Evolutionary conservation across 2,113 vertebrate genomes (phyloP), one percentile per base, ranked within the genome.

Genomic region (Lampris incognitus): DNA sequence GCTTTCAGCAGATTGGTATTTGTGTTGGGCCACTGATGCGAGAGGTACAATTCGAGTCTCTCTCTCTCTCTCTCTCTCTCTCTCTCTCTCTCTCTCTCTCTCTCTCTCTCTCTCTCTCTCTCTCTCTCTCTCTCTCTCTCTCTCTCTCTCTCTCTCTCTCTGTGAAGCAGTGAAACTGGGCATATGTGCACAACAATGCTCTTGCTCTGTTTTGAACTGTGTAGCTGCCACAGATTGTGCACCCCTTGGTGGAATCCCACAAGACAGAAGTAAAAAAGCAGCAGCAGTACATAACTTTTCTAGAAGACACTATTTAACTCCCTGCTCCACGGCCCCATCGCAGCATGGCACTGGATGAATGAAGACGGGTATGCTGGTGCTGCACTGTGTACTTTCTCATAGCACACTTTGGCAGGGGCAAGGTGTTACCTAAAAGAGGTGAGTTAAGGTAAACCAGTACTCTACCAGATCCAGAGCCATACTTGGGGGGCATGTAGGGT

Each of bases 371-470:
- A n/a, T 6, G 41, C 48, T 54, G 50, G 37, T 62, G 55, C 44
- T 57, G 42, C 13, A n/a, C 50, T 74, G 58, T 64, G 59, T 58
- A 13, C 44, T 54, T 51, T 70, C 4, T 65, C 46, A 76, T 73
- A 46, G 38, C 24, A 44, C 38, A 58, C 49, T 49, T 69, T 79
- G 62, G 76, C 69, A 48, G 7, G 13, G 50, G 2, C 52, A 52
- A 74, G 44, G 81, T 72, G 58, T 78, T 85, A 70, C 69, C 69
- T 60, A 72, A 74, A 48, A 56, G 66, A 66, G 79, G 61, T 79
- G 66, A 82, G 51, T 65, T 73, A 37, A 87, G 69, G 76, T 60
- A 78, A 82, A 74, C 13, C 11, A 6, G 42, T 38, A 39, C 46
- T n/a, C 10, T 59, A 66, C 42, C 24, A 52, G 41, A 65, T 68